Percentiles rank a stretch among this genome's conserved stretches.
Conservation (phyloP, 2,888 invertebrate genomes). For the Temnothorax unifasciatus region DNA sequence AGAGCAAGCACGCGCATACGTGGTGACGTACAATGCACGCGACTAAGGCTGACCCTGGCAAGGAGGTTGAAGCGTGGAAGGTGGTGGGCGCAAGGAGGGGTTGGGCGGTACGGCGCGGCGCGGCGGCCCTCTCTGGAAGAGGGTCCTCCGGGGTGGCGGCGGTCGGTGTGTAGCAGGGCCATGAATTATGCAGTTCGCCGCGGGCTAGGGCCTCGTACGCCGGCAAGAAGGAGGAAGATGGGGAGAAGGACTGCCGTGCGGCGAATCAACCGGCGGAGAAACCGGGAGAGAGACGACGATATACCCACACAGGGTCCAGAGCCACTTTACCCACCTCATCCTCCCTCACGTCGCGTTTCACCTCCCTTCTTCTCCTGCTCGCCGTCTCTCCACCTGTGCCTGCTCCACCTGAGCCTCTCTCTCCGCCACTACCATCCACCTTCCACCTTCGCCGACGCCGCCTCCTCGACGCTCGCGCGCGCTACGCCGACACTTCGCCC, state of each 20-base stretch:
- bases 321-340: constrained; percentile 73
- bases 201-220: constrained; percentile 79
- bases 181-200: constrained; percentile 86
- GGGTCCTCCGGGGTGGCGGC: constrained; percentile 70
- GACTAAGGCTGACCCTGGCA: constrained; percentile 69
- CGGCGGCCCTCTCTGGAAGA: constrained; percentile 72
- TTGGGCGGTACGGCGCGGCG: constrained; percentile 63
- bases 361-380: constrained; percentile 4
- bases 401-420: constrained; percentile 68
- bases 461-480: constrained; percentile 61
- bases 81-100: constrained; percentile 66
- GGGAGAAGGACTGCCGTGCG: constrained; percentile 39
- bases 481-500: constrained; percentile 72
- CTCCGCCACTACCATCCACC: constrained; percentile 62
- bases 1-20: constrained; percentile 33
- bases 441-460: constrained; percentile 62
- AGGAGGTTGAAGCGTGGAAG: constrained; percentile 57
- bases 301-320: constrained; percentile 70
- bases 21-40: constrained; percentile 76
- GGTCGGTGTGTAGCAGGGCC: constrained; percentile 79
- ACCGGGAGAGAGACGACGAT: constrained; percentile 54
- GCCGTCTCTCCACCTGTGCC: constrained; percentile 39
- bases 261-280: constrained; percentile 51
- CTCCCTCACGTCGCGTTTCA: constrained; percentile 44
- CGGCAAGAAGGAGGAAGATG: constrained; percentile 43